Conservation (phyloP, 2,113 vertebrate species). For the Platichthys stellatus region DNA sequence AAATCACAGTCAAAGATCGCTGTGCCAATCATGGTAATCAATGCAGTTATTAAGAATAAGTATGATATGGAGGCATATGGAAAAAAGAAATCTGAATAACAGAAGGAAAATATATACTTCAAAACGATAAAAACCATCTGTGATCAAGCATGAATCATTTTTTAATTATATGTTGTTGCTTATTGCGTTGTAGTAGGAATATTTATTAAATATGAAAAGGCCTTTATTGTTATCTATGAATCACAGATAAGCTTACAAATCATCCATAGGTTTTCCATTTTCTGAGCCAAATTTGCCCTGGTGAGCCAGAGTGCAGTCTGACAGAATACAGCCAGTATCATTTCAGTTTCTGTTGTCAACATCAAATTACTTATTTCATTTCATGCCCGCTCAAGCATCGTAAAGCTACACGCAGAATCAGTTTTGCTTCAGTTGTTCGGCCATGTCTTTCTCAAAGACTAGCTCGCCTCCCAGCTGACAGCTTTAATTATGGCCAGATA, state of each 20-base stretch:
- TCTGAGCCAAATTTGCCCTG: not conserved
- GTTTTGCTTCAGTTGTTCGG: slow-evolving; percentile 94
- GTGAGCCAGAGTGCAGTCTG: slow-evolving; percentile 52
- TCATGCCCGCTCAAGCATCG: slow-evolving; percentile 97
- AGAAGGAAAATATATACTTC: not conserved
- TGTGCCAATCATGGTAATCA: too few relatives aligned
- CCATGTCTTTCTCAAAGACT: slow-evolving; percentile 90
- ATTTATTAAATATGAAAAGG: not conserved
- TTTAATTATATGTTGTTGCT: too few relatives aligned
- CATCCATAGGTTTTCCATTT: not conserved
- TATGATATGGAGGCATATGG: too few relatives aligned
- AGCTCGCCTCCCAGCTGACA: slow-evolving; percentile 94
- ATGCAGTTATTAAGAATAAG: too few relatives aligned
- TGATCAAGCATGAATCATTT: not conserved
- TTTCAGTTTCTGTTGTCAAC: slow-evolving; percentile 98
- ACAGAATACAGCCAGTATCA: slow-evolving; percentile 91
- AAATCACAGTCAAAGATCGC: too few relatives aligned
- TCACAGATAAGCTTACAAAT: not conserved
- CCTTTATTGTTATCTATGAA: not conserved
- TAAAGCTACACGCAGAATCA: slow-evolving; percentile 94
- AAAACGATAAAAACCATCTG: not conserved
- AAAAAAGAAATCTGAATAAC: not conserved
- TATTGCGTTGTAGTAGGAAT: not conserved
- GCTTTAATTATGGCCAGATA: slow-evolving; percentile 96
- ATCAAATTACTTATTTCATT: slow-evolving; percentile 99